Conservation (phyloP, 2,113 vertebrate genomes). For the Rhagologus leucostigma region DNA sequence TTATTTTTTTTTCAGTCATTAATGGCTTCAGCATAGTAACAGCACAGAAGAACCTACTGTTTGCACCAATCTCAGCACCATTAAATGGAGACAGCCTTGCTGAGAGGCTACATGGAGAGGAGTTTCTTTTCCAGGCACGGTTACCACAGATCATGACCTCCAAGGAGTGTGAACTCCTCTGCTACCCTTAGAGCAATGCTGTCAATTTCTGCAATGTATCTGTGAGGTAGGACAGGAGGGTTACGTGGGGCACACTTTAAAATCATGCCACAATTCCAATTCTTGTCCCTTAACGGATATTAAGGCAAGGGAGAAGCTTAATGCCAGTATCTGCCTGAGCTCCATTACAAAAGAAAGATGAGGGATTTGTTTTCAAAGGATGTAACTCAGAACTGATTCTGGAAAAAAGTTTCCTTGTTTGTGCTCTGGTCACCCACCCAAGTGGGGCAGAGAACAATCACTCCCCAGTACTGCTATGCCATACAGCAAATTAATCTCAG, state of each 20-base stretch:
- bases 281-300: background rate
- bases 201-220: background rate
- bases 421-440: background rate
- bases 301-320: background rate
- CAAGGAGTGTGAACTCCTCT: background rate
- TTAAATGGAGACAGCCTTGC: fast-evolving
- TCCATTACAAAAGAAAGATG: background rate
- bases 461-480: background rate
- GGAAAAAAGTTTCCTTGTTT: background rate
- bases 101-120: background rate
- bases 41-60: background rate
- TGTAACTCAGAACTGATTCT: background rate
- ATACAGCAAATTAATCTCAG: background rate
- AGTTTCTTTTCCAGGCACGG: background rate
- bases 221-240: background rate
- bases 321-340: background rate
- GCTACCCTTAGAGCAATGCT: background rate
- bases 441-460: background rate
- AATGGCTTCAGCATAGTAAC: background rate
- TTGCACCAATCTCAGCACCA: background rate
- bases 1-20: background rate
- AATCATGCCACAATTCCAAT: background rate
- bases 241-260: fast-evolving
- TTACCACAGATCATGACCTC: background rate
- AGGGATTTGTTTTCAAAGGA: background rate